A percentile compares a stretch with the other conserved stretches of the same genome.
These are phyloP conservation scores for Eumeta japonica DNA, from an alignment of 1,140 invertebrate genomes.

Conservation along the genomic window DNA sequence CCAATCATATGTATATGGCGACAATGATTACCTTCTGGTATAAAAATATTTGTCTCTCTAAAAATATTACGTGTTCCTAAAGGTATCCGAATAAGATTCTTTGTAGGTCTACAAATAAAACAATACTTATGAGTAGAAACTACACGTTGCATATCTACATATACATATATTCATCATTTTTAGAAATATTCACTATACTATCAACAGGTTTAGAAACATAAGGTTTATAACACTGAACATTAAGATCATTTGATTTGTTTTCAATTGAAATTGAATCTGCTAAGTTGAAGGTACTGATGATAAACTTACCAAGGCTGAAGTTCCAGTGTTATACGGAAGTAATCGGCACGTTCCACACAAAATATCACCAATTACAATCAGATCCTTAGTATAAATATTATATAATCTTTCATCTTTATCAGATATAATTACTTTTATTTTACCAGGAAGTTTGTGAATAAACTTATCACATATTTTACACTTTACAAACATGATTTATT, in stretches of 20 bases:
- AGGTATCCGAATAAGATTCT: neutral
- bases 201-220: no score
- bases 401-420: neutral
- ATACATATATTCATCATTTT: no score
- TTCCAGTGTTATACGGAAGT: neutral
- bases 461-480: neutral
- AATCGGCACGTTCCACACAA: neutral
- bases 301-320: neutral
- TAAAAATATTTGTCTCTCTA: no score
- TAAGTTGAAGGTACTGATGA: neutral
- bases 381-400: no score
- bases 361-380: no score
- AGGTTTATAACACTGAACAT: neutral
- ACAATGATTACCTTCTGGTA: no score
- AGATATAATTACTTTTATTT: slow-evolving; percentile 1
- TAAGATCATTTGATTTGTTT: neutral
- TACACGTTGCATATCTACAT: no score
- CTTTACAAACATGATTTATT: neutral
- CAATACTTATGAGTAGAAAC: no score
- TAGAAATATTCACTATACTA: no score
- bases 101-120: neutral
- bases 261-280: neutral
- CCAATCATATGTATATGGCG: no score
- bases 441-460: neutral
- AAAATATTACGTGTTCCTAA: no score